Conservation (phyloP, 2,888 invertebrate species). For the Euclidia mi region DNA sequence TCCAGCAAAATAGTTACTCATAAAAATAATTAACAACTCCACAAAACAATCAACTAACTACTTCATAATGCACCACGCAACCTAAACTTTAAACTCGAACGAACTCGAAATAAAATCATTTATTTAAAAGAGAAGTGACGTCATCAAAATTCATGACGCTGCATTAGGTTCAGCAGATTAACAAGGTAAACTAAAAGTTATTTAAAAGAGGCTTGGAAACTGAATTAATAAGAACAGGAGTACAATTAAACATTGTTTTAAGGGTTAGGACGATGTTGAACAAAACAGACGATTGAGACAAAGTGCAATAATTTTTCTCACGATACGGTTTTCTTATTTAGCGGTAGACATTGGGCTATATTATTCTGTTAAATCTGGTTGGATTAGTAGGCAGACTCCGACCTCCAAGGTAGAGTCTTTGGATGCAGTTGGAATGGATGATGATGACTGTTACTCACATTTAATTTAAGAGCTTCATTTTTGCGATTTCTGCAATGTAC, state of each 20-base stretch:
- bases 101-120: not conserved
- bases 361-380: too few species aligned
- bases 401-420: not conserved
- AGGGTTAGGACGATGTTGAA: slow-evolving; percentile 13
- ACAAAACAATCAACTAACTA: too few species aligned
- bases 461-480: too few species aligned
- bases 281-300: slow-evolving; percentile 15
- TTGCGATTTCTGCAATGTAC: too few species aligned
- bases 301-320: slow-evolving; percentile 16
- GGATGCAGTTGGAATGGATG: too few species aligned
- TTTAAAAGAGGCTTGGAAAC: slow-evolving; percentile 35
- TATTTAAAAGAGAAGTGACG: slow-evolving; percentile 8
- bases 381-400: too few species aligned
- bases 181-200: slow-evolving; percentile 47
- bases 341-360: not conserved
- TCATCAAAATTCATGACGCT: slow-evolving; percentile 41
- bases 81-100: too few species aligned
- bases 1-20: too few species aligned
- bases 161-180: slow-evolving; percentile 41
- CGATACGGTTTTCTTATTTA: slow-evolving; percentile 3
- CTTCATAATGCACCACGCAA: too few species aligned
- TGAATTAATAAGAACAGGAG: slow-evolving; percentile 22
- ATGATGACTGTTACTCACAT: too few species aligned
- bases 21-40: too few species aligned
- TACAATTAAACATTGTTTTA: slow-evolving; percentile 29